phyloP scores from a whole-genome alignment of 2,888 invertebrate species.

The Pyrocoelia pectoralis region DNA sequence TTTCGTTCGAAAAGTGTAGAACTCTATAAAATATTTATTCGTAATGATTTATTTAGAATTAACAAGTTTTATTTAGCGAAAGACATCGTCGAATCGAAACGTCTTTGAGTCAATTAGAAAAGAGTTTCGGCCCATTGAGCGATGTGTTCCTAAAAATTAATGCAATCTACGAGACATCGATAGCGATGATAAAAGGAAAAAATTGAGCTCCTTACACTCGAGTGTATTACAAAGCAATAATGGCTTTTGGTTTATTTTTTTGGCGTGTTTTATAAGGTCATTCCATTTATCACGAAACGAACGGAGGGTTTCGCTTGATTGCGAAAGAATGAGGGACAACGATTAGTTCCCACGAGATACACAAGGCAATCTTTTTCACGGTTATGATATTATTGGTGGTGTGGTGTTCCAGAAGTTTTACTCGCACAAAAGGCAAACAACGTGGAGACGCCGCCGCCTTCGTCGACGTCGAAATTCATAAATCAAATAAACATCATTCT shows the following conservation, averaged over 20 bases:
- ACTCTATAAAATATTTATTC: too few species aligned
- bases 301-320: neutral
- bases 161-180: too few species aligned
- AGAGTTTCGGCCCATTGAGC: too few species aligned
- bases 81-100: too few species aligned
- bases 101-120: too few species aligned
- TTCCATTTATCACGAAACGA: neutral
- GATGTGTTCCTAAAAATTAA: too few species aligned
- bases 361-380: neutral
- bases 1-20: too few species aligned
- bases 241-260: neutral
- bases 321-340: neutral
- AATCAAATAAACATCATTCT: neutral
- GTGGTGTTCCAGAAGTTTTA: neutral
- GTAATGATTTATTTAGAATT: too few species aligned
- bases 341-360: constrained; percentile 1
- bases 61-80: too few species aligned
- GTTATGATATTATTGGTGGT: constrained; percentile 1
- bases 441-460: too few species aligned
- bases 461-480: neutral
- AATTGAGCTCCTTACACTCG: neutral
- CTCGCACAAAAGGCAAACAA: too few species aligned
- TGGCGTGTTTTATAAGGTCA: neutral
- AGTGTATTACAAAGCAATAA: neutral
- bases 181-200: neutral